These are phyloP conservation scores for Cyclina sinensis DNA, from an alignment of 1,140 invertebrate species.

Conservation along the genomic window DNA sequence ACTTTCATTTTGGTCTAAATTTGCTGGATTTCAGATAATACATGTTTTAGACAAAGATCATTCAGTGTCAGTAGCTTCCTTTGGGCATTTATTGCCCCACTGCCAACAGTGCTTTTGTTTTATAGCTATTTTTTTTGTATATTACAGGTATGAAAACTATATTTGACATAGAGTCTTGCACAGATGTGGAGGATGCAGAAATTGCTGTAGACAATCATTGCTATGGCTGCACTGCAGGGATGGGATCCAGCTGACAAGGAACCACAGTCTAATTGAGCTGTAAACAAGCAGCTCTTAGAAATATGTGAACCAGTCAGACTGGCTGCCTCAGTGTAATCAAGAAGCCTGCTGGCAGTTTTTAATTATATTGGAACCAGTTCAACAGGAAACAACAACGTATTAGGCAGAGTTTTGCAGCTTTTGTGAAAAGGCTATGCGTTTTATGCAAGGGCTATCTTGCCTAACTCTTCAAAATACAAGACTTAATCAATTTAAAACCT, in stretches of 20 bases:
- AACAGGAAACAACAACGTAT: too few relatives aligned
- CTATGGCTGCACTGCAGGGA: conserved; percentile 78
- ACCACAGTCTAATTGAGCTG: conserved; percentile 62
- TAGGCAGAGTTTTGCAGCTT: too few relatives aligned
- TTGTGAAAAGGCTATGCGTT: too few relatives aligned
- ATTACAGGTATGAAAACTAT: conserved; percentile 69
- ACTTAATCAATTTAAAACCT: too few relatives aligned
- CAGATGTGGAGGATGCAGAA: conserved; percentile 65
- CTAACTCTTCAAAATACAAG: too few relatives aligned
- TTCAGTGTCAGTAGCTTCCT: too few relatives aligned
- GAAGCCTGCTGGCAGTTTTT: not conserved
- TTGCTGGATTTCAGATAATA: too few relatives aligned
- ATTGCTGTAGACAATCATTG: conserved; percentile 78
- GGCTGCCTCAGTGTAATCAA: not conserved
- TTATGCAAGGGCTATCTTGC: too few relatives aligned
- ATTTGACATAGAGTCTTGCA: conserved; percentile 70
- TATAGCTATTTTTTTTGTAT: not conserved
- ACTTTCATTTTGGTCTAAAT: too few relatives aligned
- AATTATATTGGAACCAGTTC: not conserved
- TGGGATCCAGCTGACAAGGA: conserved; percentile 82
- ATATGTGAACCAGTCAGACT: not conserved
- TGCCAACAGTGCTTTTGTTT: too few relatives aligned
- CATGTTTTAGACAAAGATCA: too few relatives aligned
- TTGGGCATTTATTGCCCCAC: too few relatives aligned
- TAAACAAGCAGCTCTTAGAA: not conserved